These are phyloP conservation scores for Hestina assimilis DNA, from an alignment of 1,140 invertebrate species.

Conservation along the genomic window DNA sequence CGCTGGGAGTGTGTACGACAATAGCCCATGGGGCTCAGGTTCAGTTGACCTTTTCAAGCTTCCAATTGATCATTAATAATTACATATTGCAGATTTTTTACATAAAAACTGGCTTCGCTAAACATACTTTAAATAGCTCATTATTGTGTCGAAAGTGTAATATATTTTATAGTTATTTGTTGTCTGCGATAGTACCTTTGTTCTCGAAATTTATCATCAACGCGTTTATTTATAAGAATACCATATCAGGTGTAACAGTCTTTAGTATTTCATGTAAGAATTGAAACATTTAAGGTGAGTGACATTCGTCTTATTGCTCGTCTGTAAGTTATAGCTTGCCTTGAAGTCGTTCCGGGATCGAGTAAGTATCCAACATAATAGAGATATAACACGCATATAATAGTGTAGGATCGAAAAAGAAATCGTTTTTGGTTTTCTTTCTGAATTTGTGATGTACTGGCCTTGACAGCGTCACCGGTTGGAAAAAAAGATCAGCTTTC, in stretches of 20 bases:
- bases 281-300: constrained; percentile 26
- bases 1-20: too few species aligned
- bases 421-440: too few species aligned
- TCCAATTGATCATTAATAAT: too few species aligned
- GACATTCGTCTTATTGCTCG: constrained; percentile 14
- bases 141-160: too few species aligned
- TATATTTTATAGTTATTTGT: constrained; percentile 1
- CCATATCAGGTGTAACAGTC: constrained; percentile 19
- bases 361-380: not conserved
- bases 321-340: constrained; percentile 12
- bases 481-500: too few species aligned
- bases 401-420: not conserved
- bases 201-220: constrained; percentile 16
- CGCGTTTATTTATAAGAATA: constrained; percentile 15
- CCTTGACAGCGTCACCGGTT: too few species aligned
- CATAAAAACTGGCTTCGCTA: too few species aligned
- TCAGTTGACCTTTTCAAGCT: too few species aligned
- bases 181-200: constrained; percentile 9
- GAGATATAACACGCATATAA: not conserved
- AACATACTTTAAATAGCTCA: too few species aligned
- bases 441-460: too few species aligned
- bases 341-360: constrained; percentile 13
- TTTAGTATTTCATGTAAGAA: constrained; percentile 13
- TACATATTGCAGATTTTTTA: too few species aligned
- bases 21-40: too few species aligned